Conservation (phyloP, 2,888 invertebrate genomes). For the Lithophane socia region DNA sequence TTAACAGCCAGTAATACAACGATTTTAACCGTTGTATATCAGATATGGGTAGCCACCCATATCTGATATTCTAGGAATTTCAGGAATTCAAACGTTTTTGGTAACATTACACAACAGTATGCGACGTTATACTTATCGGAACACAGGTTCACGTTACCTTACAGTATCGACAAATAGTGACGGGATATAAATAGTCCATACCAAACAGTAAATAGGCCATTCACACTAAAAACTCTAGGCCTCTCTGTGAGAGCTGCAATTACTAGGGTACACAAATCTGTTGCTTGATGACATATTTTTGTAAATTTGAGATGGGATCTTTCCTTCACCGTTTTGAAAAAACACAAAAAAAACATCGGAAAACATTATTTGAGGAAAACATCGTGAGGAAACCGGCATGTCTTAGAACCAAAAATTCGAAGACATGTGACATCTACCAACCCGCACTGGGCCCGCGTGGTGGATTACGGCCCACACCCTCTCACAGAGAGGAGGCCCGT, state of each 20-base stretch:
- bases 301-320: not conserved
- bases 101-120: not conserved
- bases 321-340: too few species aligned
- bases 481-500: too few species aligned
- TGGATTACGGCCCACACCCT: too few species aligned
- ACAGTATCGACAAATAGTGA: conserved; percentile 1
- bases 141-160: not conserved
- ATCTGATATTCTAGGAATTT: not conserved
- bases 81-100: not conserved
- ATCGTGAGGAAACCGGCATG: too few species aligned
- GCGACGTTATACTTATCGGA: not conserved
- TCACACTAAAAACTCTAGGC: conserved; percentile 1
- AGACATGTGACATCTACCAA: too few species aligned
- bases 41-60: too few species aligned
- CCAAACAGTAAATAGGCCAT: not conserved
- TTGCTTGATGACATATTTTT: conserved; percentile 14
- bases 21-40: not conserved
- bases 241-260: not conserved
- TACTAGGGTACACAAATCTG: conserved; percentile 18
- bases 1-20: not conserved
- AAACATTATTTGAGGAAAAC: too few species aligned
- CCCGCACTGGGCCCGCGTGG: too few species aligned
- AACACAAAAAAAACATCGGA: too few species aligned
- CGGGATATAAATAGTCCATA: conserved; percentile 11
- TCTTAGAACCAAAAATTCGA: too few species aligned